A percentile compares a stretch with the other conserved stretches of the same genome.
These are phyloP conservation scores for Pectinophora gossypiella DNA, from an alignment of 1,140 invertebrate genomes.

Conservation along the genomic window DNA sequence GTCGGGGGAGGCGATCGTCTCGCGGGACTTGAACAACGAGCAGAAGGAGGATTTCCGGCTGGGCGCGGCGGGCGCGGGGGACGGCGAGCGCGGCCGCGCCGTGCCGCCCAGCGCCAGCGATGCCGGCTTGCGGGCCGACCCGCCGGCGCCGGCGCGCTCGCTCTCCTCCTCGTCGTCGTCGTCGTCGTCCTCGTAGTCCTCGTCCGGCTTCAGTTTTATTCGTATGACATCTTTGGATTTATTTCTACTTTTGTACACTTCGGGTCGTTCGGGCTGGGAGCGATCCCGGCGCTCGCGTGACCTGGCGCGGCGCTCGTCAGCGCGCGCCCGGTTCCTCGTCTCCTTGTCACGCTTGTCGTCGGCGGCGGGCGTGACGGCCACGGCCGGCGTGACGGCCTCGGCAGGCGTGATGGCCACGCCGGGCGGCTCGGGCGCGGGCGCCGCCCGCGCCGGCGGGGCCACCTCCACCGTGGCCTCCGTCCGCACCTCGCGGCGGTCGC, in stretches of 20 bases:
- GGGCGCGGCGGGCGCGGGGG: conserved; percentile 70
- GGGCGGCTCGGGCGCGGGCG: conserved; percentile 1
- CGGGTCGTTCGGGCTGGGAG: conserved; percentile 37
- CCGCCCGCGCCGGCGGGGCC: conserved; percentile 20
- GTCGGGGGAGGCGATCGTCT: conserved; percentile 79
- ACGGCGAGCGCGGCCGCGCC: conserved; percentile 58
- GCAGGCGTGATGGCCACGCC: too few relatives aligned
- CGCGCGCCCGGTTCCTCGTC: conserved; percentile 44
- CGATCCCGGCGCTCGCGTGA: conserved; percentile 38
- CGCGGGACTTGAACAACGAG: conserved; percentile 83
- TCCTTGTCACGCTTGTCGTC: conserved; percentile 54
- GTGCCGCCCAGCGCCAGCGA: conserved; percentile 57
- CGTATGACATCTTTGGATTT: conserved; percentile 75
- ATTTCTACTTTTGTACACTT: conserved; percentile 42
- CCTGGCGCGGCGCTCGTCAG: conserved; percentile 41
- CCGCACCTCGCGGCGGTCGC: conserved; percentile 53
- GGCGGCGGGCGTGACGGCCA: conserved; percentile 23
- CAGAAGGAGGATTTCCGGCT: conserved; percentile 88
- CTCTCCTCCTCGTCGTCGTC: conserved; percentile 47
- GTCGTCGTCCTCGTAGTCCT: conserved; percentile 76
- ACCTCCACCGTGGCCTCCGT: conserved; percentile 56
- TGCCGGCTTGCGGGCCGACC: conserved; percentile 57
- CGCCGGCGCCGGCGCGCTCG: conserved; percentile 30
- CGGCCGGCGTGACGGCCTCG: conserved; percentile 1
- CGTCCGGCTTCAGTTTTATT: conserved; percentile 80